Percentiles rank a stretch among this genome's conserved stretches.
Evolutionary conservation across 2,888 invertebrate genomes (phyloP).

Genomic region (Xestia ashworthii): DNA sequence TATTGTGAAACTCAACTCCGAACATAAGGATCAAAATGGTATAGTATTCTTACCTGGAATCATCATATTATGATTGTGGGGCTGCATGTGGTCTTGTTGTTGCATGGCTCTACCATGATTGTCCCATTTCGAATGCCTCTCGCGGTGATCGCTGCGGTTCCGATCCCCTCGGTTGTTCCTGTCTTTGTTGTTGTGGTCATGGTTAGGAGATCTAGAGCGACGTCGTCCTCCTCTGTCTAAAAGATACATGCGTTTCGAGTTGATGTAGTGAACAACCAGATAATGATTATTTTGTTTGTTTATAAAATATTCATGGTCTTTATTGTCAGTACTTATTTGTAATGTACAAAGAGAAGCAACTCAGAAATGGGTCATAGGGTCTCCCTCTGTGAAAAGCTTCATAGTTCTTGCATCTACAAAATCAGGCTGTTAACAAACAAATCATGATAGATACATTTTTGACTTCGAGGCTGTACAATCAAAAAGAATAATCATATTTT

Average conservation of each 20-base stretch:
- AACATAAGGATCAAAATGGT: not conserved
- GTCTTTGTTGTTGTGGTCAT: constrained; percentile 46
- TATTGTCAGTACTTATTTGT: not conserved
- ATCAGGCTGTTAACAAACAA: not conserved
- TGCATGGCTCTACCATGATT: constrained; percentile 40
- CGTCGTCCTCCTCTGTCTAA: constrained; percentile 56
- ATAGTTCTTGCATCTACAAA: not conserved
- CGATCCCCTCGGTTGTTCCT: constrained; percentile 55
- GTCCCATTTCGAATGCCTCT: constrained; percentile 74
- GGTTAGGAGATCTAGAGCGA: constrained; percentile 63
- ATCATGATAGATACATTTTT: not conserved
- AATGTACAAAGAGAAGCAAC: not conserved
- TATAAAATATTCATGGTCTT: not conserved
- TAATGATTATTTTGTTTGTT: not conserved
- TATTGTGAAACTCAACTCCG: not conserved
- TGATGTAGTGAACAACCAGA: not conserved
- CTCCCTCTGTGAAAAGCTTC: not conserved
- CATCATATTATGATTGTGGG: constrained; percentile 62
- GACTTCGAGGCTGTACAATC: not conserved
- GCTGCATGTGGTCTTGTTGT: constrained; percentile 8
- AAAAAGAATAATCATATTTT: not conserved
- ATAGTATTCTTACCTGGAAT: constrained; percentile 68
- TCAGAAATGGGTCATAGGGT: not conserved
- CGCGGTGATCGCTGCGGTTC: constrained; percentile 63
- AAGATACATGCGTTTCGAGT: not conserved